Evolutionary conservation across 2,888 invertebrate genomes (phyloP), one percentile per base, ranked within the genome.

Genomic region (Megastigmus dorsalis): DNA sequence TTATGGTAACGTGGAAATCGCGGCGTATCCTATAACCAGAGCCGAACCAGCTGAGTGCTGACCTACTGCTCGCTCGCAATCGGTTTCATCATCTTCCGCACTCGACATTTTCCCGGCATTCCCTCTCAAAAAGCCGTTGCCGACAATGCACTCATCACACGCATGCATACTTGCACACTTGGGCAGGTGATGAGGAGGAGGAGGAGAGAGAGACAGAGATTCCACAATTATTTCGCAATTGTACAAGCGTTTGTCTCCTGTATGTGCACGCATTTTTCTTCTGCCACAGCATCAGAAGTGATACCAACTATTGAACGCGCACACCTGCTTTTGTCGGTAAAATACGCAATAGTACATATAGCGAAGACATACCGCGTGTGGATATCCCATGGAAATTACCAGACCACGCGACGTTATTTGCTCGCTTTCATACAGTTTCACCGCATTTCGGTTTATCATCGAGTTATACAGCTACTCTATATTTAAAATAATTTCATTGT

Each of bases 21-120:
- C 28, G 23, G 57, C 54, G 23, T 23, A 33, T 26, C 33, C 48
- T 41, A 18, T 7, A 60, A 60, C 52, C 48, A 50, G 48, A 50
- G 28, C n/a, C 65, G 55, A 71, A 59, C 41, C 41, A n/a, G n/a
- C n/a, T n/a, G n/a, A n/a, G n/a, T n/a, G 63, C 72, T 71, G 63
- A 63, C 63, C 71, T 43, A 71, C 45, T 71, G 54, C 13, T n/a
- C 7, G 4, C 38, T n/a, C 28, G 63, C 72, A 65, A 72, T 72
- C 65, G 65, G 50, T 72, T 71, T 71, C 57, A 55, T 65, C 71
- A 71, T 62, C 54, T 38, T 65, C 60, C 28, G 23, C 23, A 20
- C 36, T n/a, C 54, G 36, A 5, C 20, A 15, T 33, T 72, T 65
- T 57, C 59, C 23, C 65, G 48, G 15, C 71, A 36, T 63, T 72